These are phyloP conservation scores for Pachypsylla venusta DNA, from an alignment of 1,140 invertebrate species.

Conservation along the genomic window DNA sequence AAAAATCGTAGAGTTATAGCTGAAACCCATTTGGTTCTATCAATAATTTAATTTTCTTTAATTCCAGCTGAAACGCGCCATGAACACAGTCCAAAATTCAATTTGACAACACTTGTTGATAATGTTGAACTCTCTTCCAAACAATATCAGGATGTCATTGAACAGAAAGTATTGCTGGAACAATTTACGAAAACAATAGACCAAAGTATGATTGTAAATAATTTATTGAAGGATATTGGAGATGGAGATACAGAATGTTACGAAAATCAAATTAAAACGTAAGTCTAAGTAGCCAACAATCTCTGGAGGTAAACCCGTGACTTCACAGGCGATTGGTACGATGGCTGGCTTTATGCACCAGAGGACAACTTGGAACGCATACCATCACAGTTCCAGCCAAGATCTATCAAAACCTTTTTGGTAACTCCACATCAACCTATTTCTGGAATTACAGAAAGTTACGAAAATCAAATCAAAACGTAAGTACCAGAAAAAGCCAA, in stretches of 20 bases:
- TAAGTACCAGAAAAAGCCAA: background rate
- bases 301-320: too few species aligned
- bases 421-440: too few species aligned
- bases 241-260: background rate
- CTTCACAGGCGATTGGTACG: too few species aligned
- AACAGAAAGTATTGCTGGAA: background rate
- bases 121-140: background rate
- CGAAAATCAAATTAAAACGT: background rate
- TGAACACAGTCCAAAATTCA: background rate
- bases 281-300: too few species aligned
- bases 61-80: background rate
- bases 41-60: too few species aligned
- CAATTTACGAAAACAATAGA: background rate
- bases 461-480: background rate
- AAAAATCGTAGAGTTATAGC: too few species aligned
- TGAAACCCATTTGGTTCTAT: too few species aligned
- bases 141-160: background rate
- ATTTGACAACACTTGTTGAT: background rate
- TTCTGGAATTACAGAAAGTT: background rate
- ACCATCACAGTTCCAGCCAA: too few species aligned
- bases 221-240: background rate
- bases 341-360: too few species aligned
- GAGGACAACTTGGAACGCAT: too few species aligned
- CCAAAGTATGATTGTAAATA: background rate
- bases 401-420: too few species aligned